Conservation (phyloP, 2,888 invertebrate genomes). For the Julus scandinavius region DNA sequence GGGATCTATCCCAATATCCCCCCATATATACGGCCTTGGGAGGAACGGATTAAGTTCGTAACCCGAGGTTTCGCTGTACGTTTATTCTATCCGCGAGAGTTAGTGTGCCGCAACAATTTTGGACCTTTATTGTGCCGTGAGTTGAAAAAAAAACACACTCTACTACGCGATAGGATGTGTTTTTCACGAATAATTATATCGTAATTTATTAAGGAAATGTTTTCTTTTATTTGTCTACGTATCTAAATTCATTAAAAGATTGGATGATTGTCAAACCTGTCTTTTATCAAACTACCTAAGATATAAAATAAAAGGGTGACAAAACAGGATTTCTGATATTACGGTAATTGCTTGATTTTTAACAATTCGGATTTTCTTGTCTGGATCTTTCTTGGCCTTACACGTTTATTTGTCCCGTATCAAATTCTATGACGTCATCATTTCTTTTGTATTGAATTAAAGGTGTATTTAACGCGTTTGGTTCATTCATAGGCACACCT, state of each 20-base stretch:
- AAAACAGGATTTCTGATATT: too few species aligned
- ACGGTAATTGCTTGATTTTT: too few species aligned
- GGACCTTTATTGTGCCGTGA: too few species aligned
- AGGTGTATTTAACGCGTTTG: background rate
- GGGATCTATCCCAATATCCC: too few species aligned
- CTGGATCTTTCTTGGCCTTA: background rate
- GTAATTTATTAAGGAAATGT: background rate
- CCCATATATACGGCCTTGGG: too few species aligned
- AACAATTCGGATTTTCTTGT: background rate
- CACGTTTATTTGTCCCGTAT: background rate
- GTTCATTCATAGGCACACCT: constrained; percentile 35
- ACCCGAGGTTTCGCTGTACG: too few species aligned
- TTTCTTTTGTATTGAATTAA: background rate
- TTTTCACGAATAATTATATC: background rate
- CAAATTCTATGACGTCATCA: background rate
- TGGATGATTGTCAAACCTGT: background rate
- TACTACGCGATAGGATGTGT: background rate
- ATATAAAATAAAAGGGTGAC: too few species aligned
- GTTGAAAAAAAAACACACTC: too few species aligned
- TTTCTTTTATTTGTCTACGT: background rate
- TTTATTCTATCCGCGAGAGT: too few species aligned
- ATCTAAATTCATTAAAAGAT: background rate
- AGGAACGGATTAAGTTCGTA: too few species aligned
- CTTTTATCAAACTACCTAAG: background rate
- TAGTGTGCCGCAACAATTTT: too few species aligned